These are phyloP conservation scores for Cryptophagus acutangulus DNA, from an alignment of 2,888 invertebrate species.

Conservation along the genomic window DNA sequence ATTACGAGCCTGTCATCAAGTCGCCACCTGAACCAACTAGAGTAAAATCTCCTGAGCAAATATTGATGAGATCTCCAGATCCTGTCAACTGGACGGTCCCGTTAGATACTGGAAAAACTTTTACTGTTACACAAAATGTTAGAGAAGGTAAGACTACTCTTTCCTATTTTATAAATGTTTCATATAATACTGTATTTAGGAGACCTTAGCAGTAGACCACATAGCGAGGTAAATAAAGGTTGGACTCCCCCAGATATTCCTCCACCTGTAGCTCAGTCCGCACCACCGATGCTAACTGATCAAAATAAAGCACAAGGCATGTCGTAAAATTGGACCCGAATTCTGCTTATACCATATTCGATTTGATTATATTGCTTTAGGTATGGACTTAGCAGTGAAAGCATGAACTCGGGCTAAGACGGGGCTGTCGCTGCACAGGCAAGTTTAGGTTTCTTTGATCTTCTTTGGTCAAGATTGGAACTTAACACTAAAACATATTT, in stretches of 20 bases:
- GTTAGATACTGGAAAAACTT: conserved; percentile 87
- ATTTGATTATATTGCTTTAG: conserved; percentile 48
- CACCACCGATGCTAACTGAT: conserved; percentile 61
- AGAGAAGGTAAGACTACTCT: conserved; percentile 62
- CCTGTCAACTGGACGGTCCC: conserved; percentile 95
- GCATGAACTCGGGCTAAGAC: conserved; percentile 43
- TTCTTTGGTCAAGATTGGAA: background rate
- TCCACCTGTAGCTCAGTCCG: conserved; percentile 62
- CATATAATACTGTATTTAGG: conserved; percentile 47
- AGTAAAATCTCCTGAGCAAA: conserved; percentile 89
- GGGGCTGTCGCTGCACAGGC: conserved; percentile 44
- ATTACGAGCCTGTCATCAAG: conserved; percentile 73
- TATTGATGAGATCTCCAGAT: conserved; percentile 88
- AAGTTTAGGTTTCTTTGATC: too few relatives aligned
- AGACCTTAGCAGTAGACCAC: conserved; percentile 77
- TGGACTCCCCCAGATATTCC: conserved; percentile 62
- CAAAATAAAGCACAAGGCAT: conserved; percentile 55
- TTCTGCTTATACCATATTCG: conserved; percentile 47
- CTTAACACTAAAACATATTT: too few relatives aligned
- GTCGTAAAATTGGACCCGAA: conserved; percentile 43
- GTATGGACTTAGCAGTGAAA: conserved; percentile 46
- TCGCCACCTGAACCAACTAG: conserved; percentile 90
- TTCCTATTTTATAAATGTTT: conserved; percentile 6
- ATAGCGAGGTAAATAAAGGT: conserved; percentile 82
- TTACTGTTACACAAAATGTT: conserved; percentile 89